Evolutionary conservation across 2,888 invertebrate genomes (phyloP).

Genomic region (Thalpophila matura): DNA sequence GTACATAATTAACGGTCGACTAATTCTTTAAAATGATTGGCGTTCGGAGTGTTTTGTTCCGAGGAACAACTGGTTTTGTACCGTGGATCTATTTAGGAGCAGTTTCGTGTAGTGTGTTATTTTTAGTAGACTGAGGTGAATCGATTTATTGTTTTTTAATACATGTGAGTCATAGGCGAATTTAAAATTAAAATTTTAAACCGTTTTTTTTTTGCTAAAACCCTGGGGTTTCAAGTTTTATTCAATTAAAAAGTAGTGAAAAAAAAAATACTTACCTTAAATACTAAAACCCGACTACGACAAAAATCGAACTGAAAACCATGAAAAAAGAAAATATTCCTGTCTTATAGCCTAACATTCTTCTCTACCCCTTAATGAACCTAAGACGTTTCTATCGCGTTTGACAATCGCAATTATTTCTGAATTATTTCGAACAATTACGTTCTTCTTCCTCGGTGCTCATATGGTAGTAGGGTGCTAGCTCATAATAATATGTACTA

Average conservation of each 20-base stretch:
- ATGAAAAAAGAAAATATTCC: too few species aligned
- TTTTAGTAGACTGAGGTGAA: conserved; percentile 38
- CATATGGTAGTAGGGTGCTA: too few species aligned
- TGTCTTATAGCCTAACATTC: too few species aligned
- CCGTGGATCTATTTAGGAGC: conserved; percentile 16
- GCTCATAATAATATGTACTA: too few species aligned
- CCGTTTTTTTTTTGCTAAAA: neutral
- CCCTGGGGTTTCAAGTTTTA: neutral
- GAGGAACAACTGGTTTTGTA: conserved; percentile 49
- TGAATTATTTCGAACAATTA: too few species aligned
- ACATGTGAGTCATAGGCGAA: conserved; percentile 41
- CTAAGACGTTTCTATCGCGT: too few species aligned
- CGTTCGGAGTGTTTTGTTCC: conserved; percentile 45
- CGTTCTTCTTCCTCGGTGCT: neutral
- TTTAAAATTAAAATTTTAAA: conserved; percentile 42
- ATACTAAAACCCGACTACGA: too few species aligned
- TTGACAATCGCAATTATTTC: too few species aligned
- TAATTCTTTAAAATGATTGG: conserved; percentile 65
- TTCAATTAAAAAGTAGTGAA: too few species aligned
- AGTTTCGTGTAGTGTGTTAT: conserved; percentile 25
- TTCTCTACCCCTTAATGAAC: too few species aligned
- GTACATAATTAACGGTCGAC: conserved; percentile 64
- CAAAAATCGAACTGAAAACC: too few species aligned
- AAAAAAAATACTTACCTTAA: too few species aligned
- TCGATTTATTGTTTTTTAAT: conserved; percentile 36